Percentiles rank a stretch among this genome's conserved stretches.
Evolutionary conservation across 2,113 vertebrate genomes (phyloP).

Genomic region (Toxostoma redivivum): DNA sequence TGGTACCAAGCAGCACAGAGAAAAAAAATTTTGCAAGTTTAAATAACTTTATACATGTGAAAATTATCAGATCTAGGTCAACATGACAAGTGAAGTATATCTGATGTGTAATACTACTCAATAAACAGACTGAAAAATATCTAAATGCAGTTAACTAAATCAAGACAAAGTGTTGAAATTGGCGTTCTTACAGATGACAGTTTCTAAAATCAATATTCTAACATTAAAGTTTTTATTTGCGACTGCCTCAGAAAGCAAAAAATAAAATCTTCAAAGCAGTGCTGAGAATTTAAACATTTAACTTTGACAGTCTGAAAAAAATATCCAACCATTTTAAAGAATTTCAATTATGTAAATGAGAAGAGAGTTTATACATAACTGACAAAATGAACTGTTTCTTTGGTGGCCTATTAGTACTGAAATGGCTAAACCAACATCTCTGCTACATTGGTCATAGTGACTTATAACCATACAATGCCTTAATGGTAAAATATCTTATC

Average conservation of each 20-base stretch:
- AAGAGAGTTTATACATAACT: neutral
- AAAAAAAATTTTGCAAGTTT: neutral
- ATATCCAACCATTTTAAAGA: neutral
- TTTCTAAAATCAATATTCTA: slow-evolving; percentile 1
- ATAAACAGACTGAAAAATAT: neutral
- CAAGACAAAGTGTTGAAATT: neutral
- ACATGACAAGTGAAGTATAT: neutral
- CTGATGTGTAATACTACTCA: neutral
- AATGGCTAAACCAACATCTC: neutral
- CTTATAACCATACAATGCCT: neutral
- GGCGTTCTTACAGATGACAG: neutral
- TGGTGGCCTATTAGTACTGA: neutral
- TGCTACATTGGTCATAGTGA: neutral
- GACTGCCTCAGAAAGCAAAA: neutral
- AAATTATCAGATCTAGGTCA: neutral
- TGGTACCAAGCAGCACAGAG: neutral
- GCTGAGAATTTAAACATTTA: neutral
- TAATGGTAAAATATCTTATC: neutral
- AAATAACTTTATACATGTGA: neutral
- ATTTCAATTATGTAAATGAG: neutral
- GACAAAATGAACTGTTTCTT: neutral
- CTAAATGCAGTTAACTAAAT: neutral
- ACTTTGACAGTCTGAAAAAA: neutral
- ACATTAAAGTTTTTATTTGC: neutral
- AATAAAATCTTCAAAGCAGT: neutral